Evolutionary conservation across 2,888 invertebrate genomes (phyloP).

Genomic region (Aphidoletes aphidimyza): DNA sequence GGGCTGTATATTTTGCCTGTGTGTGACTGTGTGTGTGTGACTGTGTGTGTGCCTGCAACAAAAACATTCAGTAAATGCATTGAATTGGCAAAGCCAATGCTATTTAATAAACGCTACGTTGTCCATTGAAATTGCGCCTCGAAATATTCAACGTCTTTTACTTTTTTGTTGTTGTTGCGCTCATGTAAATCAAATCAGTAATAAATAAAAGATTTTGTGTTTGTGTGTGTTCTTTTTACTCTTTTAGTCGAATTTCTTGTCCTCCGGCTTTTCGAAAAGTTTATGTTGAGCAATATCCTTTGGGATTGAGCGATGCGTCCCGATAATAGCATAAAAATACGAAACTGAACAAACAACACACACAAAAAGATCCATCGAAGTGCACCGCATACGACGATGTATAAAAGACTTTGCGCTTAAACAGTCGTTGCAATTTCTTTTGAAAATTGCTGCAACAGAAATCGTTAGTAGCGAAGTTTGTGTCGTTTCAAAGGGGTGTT

Average conservation of each 20-base stretch:
- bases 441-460: background rate
- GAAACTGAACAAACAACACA: background rate
- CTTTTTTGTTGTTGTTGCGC: background rate
- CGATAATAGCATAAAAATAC: background rate
- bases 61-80: background rate
- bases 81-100: conserved; percentile 40
- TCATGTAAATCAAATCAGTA: conserved; percentile 1
- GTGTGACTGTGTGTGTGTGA: too few relatives aligned
- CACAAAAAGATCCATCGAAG: background rate
- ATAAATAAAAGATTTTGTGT: background rate
- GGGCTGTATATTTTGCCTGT: background rate
- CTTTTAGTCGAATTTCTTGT: too few relatives aligned
- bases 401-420: background rate
- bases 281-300: background rate
- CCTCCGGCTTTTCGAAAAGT: background rate
- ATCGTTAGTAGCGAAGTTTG: background rate
- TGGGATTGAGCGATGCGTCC: background rate
- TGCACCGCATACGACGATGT: too few relatives aligned
- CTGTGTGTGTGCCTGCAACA: too few relatives aligned
- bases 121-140: background rate
- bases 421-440: background rate
- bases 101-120: background rate
- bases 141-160: background rate
- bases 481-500: background rate
- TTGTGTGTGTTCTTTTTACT: too few relatives aligned